Conservation (phyloP, 2,113 vertebrate genomes). For the Sinocyclocheilus grahami region DNA sequence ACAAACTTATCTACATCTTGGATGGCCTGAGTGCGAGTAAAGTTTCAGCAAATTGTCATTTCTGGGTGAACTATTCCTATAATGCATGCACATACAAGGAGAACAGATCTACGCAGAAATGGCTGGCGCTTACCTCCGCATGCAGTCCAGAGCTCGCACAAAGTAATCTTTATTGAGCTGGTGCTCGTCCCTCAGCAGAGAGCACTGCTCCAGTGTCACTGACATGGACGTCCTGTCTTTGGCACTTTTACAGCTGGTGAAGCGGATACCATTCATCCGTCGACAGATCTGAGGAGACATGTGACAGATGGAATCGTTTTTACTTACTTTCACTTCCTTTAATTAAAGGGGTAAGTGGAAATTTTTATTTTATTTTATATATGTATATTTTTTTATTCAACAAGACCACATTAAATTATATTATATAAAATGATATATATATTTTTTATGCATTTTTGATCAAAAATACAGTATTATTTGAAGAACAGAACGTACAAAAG, state of each 20-base stretch:
- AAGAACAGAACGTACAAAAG: no score
- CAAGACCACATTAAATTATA: no score
- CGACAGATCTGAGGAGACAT: constrained; percentile 85
- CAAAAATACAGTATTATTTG: no score
- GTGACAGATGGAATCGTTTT: not conserved
- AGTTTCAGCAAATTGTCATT: no score
- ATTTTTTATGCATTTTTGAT: no score
- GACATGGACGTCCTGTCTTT: constrained; percentile 99
- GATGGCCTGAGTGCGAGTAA: no score
- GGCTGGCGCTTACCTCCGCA: constrained; percentile 85
- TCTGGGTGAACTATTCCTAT: not conserved
- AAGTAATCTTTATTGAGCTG: constrained; percentile 96
- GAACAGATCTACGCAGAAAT: not conserved
- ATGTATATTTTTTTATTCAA: no score
- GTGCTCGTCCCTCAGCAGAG: constrained; percentile 92
- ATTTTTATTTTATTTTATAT: no score
- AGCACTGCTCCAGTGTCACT: constrained; percentile 95
- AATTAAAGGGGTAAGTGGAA: no score
- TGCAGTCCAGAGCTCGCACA: constrained; percentile 90
- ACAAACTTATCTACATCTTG: not conserved
- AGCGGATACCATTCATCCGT: constrained; percentile 92
- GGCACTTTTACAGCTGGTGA: constrained; percentile 99
- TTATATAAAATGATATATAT: no score
- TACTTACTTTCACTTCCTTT: not conserved
- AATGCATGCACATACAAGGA: not conserved